Evolutionary conservation across 1,140 invertebrate species (phyloP).

Genomic region (Gerris buenoi): DNA sequence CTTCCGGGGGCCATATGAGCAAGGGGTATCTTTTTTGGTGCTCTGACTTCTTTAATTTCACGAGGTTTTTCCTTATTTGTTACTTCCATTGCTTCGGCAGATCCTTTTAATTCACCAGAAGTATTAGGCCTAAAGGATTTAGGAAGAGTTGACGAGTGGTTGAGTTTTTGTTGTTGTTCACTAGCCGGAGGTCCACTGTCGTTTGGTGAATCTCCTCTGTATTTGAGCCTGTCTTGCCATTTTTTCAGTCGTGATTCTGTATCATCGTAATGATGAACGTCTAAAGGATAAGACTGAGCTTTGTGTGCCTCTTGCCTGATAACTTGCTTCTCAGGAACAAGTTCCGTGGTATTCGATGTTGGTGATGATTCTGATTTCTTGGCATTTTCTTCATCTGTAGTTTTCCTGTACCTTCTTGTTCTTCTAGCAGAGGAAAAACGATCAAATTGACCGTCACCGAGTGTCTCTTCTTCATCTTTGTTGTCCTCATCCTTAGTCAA

Average conservation of each 20-base stretch:
- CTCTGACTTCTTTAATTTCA: background rate
- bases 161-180: conserved; percentile 31
- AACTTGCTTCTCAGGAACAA: conserved; percentile 36
- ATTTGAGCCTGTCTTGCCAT: conserved; percentile 43
- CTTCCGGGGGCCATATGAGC: conserved; percentile 1
- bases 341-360: conserved; percentile 31
- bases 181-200: conserved; percentile 31
- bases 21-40: conserved; percentile 1
- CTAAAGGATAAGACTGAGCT: conserved; percentile 30
- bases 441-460: conserved; percentile 56
- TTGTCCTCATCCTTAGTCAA: conserved; percentile 11
- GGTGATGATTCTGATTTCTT: conserved; percentile 27
- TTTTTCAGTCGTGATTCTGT: conserved; percentile 43
- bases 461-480: conserved; percentile 21
- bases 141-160: conserved; percentile 21
- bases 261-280: conserved; percentile 30
- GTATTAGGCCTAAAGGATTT: conserved; percentile 18
- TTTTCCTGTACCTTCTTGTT: conserved; percentile 64
- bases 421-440: conserved; percentile 62
- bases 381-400: conserved; percentile 36
- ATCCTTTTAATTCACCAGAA: conserved; percentile 15
- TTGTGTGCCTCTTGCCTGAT: conserved; percentile 33
- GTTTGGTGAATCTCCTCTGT: conserved; percentile 21
- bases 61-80: background rate
- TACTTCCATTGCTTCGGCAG: background rate